Base-by-base conservation (phyloP, 2,888 invertebrate species). In the Diaphora mendica region DNA sequence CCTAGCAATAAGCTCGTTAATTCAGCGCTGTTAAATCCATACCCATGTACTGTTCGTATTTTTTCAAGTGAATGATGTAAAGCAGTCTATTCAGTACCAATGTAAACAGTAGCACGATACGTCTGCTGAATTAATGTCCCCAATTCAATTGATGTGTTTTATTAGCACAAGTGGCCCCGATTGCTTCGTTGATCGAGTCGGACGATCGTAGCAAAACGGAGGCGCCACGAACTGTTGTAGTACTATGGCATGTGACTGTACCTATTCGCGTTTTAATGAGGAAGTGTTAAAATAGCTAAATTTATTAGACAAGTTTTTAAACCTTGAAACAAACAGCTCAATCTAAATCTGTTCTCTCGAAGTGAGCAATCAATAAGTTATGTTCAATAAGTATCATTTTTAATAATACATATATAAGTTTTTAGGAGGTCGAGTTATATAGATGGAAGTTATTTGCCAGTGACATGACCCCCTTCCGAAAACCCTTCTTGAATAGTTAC, bases 101-200 rank as follows among this genome's bases (percentile, higher is more conserved):
- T 91, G 90, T 93, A 93, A 93, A 93, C 91, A 94, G 86, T 84
- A 83, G 86, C 85, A 86, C 90, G 88, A 90, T 91, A 91, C 89
- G 85, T 84, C 86, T 80, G 90, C 91, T 92, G 93, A 94, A 94
- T 94, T 93, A 95, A 94, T 93, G 95, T 93, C 93, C 94, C 94
- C 95, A 95, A 95, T 95, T 93, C 95, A 95, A 95, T 95, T 95
- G 93, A 94, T 94, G 92, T 93, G 95, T 95, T 95, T 95, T 94
- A 95, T 95, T 95, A 95, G 94, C 92, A 93, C 95, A 95, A 95
- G 95, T 95, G 95, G 95, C 92, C 93, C 91, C 94, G 95, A 95
- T 95, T 95, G 95, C 94, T 94, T 93, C 92, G 94, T 94, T 94
- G 91, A 90, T 93, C 90, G 91, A 87, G 90, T 85, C 86, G 87